A percentile compares a stretch with the other conserved stretches of the same genome.
These are phyloP conservation scores for Hydropsyche betteni DNA, from an alignment of 2,888 invertebrate genomes.

Conservation along the genomic window DNA sequence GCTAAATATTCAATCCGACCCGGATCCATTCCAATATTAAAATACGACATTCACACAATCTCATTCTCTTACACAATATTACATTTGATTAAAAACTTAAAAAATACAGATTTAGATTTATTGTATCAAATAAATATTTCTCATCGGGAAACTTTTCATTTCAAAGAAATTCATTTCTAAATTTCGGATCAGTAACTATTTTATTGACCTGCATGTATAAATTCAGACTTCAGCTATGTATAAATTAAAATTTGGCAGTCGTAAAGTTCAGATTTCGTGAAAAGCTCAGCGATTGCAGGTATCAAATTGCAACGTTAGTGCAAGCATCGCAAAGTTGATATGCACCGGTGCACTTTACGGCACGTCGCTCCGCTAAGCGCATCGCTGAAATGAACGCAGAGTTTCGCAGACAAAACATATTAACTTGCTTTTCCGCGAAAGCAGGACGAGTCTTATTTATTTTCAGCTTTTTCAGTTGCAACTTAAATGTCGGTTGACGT, in stretches of 20 bases:
- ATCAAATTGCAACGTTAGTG: neutral
- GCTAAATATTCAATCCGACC: too few species aligned
- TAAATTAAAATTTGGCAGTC: neutral
- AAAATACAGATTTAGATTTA: too few species aligned
- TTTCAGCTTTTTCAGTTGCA: neutral
- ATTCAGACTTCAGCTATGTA: too few species aligned
- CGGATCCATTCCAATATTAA: too few species aligned
- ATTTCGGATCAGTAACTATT: too few species aligned
- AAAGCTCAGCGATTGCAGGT: neutral
- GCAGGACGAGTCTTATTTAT: neutral
- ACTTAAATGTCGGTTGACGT: conserved; percentile 4
- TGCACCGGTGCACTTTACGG: neutral
- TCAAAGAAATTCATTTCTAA: too few species aligned
- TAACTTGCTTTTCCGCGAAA: neutral
- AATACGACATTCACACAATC: too few species aligned
- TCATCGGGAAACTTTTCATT: too few species aligned
- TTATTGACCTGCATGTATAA: too few species aligned
- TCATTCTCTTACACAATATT: too few species aligned
- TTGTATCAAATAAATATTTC: too few species aligned
- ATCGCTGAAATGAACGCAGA: neutral
- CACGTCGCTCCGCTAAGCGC: neutral
- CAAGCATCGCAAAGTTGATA: conserved; percentile 1
- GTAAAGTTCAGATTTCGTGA: neutral
- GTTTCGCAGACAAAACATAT: conserved; percentile 9
- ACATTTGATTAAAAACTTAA: too few species aligned